Base-by-base conservation (phyloP, 2,888 invertebrate genomes). In the Caenorhabditis afra region DNA sequence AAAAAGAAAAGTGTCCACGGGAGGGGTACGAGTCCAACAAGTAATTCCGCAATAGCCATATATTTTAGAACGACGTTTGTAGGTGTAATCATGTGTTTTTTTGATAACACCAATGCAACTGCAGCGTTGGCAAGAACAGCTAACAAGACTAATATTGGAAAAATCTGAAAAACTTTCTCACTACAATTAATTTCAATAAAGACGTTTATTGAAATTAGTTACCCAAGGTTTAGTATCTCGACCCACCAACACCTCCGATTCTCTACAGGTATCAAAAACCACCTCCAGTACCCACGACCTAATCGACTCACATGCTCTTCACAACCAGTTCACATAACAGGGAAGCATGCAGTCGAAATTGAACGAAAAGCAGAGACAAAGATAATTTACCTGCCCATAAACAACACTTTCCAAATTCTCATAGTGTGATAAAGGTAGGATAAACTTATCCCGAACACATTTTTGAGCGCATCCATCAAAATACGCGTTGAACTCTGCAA, bases 31-130 rank as follows among this genome's bases (percentile, higher is more conserved):
- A 95, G 93, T 89, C 96, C 94, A 0, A 96, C 97, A 91, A 96
- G 94, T 94, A 96, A 94, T 91, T 97, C 97, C 86, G 95, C 95
- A 4, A 97, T 93, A 0, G 97, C 96, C 96, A 97, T 97, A n/a
- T 95, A 95, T 23, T 87, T 87, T 8, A 89, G 77, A 3, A 89
- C 88, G 41, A 89, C 86, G 61, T 89, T 89, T 3, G 89, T 89
- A 18, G 89, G 87, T 14, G 89, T 87, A 45, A 88, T 71, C 96
- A 97, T 96, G 91, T 96, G 95, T 41, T 94, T 93, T 85, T 95
- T 94, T 73, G 95, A 94, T 39, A 97, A 92, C 0, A 97, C 96
- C 41, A 96, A 93, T 14, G 96, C 95, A 82, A 97, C 95, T 10
- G 96, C 92, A 0, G 95, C 94, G 91, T 97, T 97, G 53, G 95